A percentile compares a stretch with the other conserved stretches of the same genome.
These are phyloP conservation scores for Dyspetes luteomarginatus DNA, from an alignment of 2,888 invertebrate genomes.

Conservation along the genomic window DNA sequence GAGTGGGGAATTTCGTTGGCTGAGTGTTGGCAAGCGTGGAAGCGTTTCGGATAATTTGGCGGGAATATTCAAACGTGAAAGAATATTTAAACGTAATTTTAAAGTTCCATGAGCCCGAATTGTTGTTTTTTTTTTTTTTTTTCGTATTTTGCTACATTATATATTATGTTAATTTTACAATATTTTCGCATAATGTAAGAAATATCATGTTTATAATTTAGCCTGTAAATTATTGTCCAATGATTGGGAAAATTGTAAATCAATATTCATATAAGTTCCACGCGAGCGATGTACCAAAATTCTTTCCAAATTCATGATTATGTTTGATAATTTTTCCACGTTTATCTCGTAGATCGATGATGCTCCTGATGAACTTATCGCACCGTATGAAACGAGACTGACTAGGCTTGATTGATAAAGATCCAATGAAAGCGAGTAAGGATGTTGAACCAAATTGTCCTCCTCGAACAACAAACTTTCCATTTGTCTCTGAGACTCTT, in stretches of 20 bases:
- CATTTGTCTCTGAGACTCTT: conserved; percentile 86
- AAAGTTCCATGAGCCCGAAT: background rate
- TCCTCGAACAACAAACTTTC: conserved; percentile 84
- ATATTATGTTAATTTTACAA: conserved; percentile 1
- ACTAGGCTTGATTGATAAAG: conserved; percentile 77
- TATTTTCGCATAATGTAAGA: background rate
- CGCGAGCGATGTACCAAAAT: conserved; percentile 71
- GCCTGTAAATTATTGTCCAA: conserved; percentile 73
- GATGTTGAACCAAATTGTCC: conserved; percentile 85
- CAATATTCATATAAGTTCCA: conserved; percentile 74
- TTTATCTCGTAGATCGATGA: conserved; percentile 71
- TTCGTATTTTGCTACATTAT: background rate
- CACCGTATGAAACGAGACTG: conserved; percentile 74
- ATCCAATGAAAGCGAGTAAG: conserved; percentile 90
- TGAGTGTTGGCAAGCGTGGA: background rate
- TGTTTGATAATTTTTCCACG: conserved; percentile 68
- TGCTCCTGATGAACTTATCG: conserved; percentile 67
- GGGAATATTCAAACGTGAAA: background rate
- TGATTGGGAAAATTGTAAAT: conserved; percentile 69
- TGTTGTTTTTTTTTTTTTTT: background rate
- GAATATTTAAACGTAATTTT: background rate
- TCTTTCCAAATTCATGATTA: conserved; percentile 72
- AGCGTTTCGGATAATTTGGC: background rate
- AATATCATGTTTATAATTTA: conserved; percentile 74
- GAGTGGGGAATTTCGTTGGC: background rate